Evolutionary conservation across 2,888 invertebrate genomes (phyloP).

Genomic region (Autographa pulchrina): DNA sequence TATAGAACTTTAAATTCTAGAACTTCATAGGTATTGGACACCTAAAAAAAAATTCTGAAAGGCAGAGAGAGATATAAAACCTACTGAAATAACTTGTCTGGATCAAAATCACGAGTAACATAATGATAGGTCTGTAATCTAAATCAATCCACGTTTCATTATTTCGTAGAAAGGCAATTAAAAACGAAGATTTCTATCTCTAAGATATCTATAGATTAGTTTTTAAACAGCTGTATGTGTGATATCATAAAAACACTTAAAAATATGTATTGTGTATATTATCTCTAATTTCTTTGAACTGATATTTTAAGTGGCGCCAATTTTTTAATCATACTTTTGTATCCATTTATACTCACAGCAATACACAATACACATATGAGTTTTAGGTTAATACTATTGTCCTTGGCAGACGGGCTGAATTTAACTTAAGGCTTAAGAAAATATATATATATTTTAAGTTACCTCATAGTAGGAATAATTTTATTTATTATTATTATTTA

Average conservation of each 20-base stretch:
- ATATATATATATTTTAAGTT: too few species aligned
- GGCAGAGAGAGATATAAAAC: too few species aligned
- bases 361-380: too few species aligned
- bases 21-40: too few species aligned
- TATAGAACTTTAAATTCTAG: too few species aligned
- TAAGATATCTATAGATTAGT: conserved; percentile 41
- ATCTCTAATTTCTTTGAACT: not conserved
- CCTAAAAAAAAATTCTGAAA: too few species aligned
- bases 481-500: too few species aligned
- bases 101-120: not conserved
- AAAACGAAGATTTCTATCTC: conserved; percentile 30
- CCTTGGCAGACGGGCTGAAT: too few species aligned
- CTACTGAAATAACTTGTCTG: not conserved
- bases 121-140: not conserved
- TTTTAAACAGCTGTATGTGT: conserved; percentile 17
- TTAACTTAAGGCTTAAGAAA: too few species aligned
- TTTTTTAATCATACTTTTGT: not conserved
- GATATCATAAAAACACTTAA: conserved; percentile 9
- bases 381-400: too few species aligned
- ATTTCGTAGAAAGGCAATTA: conserved; percentile 39
- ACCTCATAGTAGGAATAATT: too few species aligned
- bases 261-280: not conserved
- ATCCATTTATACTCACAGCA: too few species aligned
- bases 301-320: not conserved
- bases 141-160: conserved; percentile 13